Percentiles rank a stretch among this genome's conserved stretches.
phyloP scores from a whole-genome alignment of 2,888 invertebrate genomes.

The Aethes cnicana region DNA sequence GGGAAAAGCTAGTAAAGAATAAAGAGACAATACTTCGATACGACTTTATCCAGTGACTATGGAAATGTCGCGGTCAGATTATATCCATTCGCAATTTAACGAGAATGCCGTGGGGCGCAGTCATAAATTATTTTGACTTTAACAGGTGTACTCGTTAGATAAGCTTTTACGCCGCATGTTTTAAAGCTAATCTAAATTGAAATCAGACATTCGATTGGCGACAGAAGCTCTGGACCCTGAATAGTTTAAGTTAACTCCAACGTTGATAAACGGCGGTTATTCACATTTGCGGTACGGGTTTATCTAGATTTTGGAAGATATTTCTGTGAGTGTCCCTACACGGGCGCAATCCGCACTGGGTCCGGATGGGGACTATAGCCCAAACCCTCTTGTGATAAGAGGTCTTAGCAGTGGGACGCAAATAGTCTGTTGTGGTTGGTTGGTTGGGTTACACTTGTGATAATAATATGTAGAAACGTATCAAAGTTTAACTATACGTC shows the following conservation, averaged over 20 bases:
- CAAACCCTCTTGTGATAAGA: too few species aligned
- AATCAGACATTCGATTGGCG: constrained; percentile 80
- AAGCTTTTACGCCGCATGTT: constrained; percentile 76
- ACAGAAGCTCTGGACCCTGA: constrained; percentile 62
- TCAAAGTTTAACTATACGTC: too few species aligned
- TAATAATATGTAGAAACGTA: too few species aligned
- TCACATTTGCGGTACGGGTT: constrained; percentile 11
- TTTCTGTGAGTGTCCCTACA: too few species aligned
- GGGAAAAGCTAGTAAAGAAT: too few species aligned
- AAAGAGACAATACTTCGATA: constrained; percentile 19
- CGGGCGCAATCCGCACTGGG: too few species aligned
- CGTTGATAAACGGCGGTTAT: constrained; percentile 17
- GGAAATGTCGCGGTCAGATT: constrained; percentile 48
- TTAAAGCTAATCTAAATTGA: constrained; percentile 78
- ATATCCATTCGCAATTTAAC: constrained; percentile 42
- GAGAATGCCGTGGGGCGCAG: constrained; percentile 53
- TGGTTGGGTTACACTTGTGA: too few species aligned
- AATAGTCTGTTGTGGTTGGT: too few species aligned
- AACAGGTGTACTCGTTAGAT: constrained; percentile 80
- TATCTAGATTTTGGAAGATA: not conserved
- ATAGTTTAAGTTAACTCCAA: constrained; percentile 42
- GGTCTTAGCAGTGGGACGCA: too few species aligned
- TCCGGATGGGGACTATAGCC: too few species aligned
- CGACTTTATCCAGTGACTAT: constrained; percentile 21
- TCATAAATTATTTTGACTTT: constrained; percentile 76